phyloP scores from a whole-genome alignment of 2,113 vertebrate species.

The Mobula hypostoma region DNA sequence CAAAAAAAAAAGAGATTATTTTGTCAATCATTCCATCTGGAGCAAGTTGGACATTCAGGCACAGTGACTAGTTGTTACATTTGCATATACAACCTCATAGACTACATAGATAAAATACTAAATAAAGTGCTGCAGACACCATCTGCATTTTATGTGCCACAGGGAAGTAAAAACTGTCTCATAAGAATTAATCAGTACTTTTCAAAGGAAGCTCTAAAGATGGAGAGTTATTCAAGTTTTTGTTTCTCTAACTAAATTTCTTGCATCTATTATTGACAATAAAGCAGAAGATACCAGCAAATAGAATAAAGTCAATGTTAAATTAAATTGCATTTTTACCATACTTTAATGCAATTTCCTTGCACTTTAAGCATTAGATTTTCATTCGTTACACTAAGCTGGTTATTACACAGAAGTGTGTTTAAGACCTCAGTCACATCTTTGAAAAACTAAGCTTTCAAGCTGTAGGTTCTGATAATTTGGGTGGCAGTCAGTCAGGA shows the following conservation, averaged over 20 bases:
- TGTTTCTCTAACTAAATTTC: conserved; percentile 5
- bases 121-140: background rate
- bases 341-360: conserved; percentile 29
- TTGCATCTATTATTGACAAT: conserved; percentile 24
- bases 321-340: conserved; percentile 18
- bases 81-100: background rate
- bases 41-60: background rate
- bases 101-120: background rate
- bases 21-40: background rate
- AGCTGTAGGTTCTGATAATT: conserved; percentile 36
- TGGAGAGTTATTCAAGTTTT: background rate
- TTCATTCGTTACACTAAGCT: conserved; percentile 12
- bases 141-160: background rate
- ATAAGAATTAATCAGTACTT: background rate
- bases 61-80: background rate
- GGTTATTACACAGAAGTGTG: conserved; percentile 34
- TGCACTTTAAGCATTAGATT: conserved; percentile 9
- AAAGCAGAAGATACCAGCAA: conserved; percentile 6
- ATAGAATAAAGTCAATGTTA: conserved; percentile 33
- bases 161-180: background rate
- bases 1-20: background rate
- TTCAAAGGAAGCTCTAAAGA: background rate
- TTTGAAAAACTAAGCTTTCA: conserved; percentile 38
- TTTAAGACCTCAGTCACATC: conserved; percentile 37
- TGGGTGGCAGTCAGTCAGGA: conserved; percentile 37